A percentile compares a stretch with the other conserved stretches of the same genome.
Conservation (phyloP, 2,113 vertebrate genomes). For the Cryptomyrus ogoouensis region DNA sequence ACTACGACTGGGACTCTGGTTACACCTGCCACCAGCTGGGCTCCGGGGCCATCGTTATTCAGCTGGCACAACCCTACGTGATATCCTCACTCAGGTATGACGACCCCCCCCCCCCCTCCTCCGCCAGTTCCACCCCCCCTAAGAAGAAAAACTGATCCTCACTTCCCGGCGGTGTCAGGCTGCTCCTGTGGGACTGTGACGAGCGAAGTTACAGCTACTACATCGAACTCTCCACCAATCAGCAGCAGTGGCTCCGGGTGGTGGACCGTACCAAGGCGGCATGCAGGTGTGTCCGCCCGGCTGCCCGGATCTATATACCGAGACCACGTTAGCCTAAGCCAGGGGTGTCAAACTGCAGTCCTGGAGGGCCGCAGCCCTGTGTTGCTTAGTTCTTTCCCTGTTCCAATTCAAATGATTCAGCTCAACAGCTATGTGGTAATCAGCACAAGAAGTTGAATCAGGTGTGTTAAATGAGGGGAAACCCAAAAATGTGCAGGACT, state of each 20-base stretch:
- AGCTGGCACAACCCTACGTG: constrained; percentile 91
- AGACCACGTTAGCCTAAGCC: neutral
- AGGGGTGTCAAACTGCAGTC: too few species aligned
- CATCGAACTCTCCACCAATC: constrained; percentile 86
- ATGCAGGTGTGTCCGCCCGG: constrained; percentile 63
- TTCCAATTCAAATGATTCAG: too few species aligned
- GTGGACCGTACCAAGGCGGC: constrained; percentile 81
- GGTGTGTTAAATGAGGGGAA: too few species aligned
- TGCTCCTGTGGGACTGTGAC: constrained; percentile 95
- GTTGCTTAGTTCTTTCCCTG: too few species aligned
- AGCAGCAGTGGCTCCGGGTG: constrained; percentile 92
- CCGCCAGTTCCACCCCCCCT: too few species aligned
- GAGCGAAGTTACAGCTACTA: constrained; percentile 96
- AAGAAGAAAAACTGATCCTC: neutral
- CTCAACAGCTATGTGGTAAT: too few species aligned
- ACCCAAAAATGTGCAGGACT: too few species aligned
- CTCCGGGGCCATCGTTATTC: constrained; percentile 90
- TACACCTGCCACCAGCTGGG: constrained; percentile 97
- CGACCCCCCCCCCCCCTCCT: too few species aligned
- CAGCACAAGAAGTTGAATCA: too few species aligned
- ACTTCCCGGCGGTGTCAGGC: constrained; percentile 49
- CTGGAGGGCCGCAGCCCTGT: too few species aligned
- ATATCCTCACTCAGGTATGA: constrained; percentile 76
- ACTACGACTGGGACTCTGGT: constrained; percentile 98
- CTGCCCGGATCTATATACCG: neutral